Evolutionary conservation across 2,113 vertebrate genomes (phyloP).

Genomic region (Podarcis cretensis): DNA sequence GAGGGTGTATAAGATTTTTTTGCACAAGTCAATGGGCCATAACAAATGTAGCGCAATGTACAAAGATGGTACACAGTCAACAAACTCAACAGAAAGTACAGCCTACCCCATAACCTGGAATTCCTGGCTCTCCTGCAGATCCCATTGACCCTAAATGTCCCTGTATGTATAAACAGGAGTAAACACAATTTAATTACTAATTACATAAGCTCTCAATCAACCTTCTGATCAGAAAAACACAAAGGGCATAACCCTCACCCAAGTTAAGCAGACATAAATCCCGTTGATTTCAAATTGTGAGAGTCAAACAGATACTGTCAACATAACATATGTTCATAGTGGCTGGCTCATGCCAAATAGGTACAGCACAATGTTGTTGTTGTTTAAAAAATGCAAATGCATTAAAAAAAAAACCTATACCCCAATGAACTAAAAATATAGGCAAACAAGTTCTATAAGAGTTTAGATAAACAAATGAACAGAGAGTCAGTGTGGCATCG

Average conservation of each 20-base stretch:
- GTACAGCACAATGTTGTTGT: background rate
- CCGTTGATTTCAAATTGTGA: background rate
- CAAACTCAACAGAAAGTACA: background rate
- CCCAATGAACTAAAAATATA: background rate
- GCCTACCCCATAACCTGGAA: constrained; percentile 89
- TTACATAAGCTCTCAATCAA: background rate
- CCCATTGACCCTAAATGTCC: constrained; percentile 89
- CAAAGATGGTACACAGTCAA: background rate
- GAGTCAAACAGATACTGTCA: background rate
- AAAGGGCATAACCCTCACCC: background rate
- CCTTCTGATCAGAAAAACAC: background rate
- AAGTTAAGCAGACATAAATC: background rate
- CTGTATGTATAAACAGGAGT: constrained; percentile 74
- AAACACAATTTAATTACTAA: constrained; percentile 44
- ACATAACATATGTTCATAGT: background rate
- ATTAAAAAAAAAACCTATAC: background rate
- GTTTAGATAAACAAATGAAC: background rate
- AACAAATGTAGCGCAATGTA: background rate
- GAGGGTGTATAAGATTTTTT: background rate
- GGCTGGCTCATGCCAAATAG: background rate
- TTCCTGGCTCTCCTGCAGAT: constrained; percentile 86
- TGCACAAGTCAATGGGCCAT: background rate
- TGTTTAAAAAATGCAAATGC: background rate
- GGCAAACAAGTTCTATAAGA: background rate
- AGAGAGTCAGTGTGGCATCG: background rate